Percentiles rank a stretch among this genome's conserved stretches.
These are phyloP conservation scores for Griposia aprilina DNA, from an alignment of 2,888 invertebrate genomes.

Conservation along the genomic window DNA sequence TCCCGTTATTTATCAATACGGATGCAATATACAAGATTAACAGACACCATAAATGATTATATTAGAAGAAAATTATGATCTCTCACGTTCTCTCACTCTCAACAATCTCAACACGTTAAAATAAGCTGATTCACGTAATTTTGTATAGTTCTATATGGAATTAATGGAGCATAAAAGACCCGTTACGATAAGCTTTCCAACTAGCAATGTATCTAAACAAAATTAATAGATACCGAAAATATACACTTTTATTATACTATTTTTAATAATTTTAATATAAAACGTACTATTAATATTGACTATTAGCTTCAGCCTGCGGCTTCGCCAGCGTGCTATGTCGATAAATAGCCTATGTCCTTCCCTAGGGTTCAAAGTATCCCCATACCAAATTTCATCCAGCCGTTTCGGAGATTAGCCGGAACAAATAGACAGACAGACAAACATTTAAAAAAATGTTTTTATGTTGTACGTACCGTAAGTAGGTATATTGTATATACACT, in stretches of 20 bases:
- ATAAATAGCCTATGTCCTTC: no score
- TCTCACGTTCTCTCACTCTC: constrained; percentile 14
- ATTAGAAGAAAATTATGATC: constrained; percentile 33
- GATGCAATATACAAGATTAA: constrained; percentile 28
- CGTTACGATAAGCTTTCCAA: background rate
- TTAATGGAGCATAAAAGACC: background rate
- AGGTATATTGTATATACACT: no score
- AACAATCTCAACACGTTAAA: background rate
- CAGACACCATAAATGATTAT: constrained; percentile 14
- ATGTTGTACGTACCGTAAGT: no score
- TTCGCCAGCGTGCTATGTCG: no score
- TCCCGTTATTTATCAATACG: constrained; percentile 24
- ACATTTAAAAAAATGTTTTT: no score
- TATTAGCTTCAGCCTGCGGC: no score
- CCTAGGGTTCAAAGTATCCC: no score
- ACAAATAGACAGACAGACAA: no score
- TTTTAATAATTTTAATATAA: background rate
- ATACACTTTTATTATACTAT: background rate
- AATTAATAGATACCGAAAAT: background rate
- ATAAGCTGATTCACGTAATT: constrained; percentile 18
- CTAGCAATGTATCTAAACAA: background rate
- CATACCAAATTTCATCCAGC: no score
- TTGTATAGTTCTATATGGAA: background rate
- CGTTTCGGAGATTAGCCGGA: no score
- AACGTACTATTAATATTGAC: background rate